Base-by-base conservation (phyloP, 2,113 vertebrate species). In the Oncorhynchus nerka region DNA sequence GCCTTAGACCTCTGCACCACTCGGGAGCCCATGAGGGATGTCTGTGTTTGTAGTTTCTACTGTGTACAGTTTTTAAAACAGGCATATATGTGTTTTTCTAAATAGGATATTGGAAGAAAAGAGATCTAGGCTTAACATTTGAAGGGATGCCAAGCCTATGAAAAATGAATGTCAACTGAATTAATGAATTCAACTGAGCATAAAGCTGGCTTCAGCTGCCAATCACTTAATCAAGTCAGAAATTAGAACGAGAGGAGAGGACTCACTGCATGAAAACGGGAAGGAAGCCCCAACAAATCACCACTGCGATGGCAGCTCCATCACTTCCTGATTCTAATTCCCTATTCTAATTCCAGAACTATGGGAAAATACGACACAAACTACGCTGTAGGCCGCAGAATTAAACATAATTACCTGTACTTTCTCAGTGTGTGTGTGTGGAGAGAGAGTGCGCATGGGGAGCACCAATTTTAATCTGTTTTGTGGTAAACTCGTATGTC, bases 301-400 rank as follows among this genome's bases (percentile, higher is more conserved):
- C 24, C 45, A 51, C 32, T 39, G 45, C 51, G 34, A 74, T 62
- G 49, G 45, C 15, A 65, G 68, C 48, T 57, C 26, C 48, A 45
- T 70, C 74, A 73, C 78, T 79, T 79, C 78, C 73, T 75, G 61
- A 39, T 62, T 75, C 24, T 49, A 59, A 75, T 79, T 73, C 77
- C 78, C 22, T 69, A 69, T 70, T 70, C 15, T 39, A 80, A 68
- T 70, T 49, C 71, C 74, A 75, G 34, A 65, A 61, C 45, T 30
- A 45, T 71, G 16, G 45, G 73, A 59, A 74, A 74, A 74, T 34
- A n/a, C 30, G 15, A 30, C 19, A 57, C 30, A n/a, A 79, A 76
- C 24, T 78, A 76, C 68, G 75, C 26, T 20, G 39, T 45, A 45
- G 39, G 45, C 45, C 26, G 4, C 55, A 57, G 19, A 15, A n/a